Conservation (phyloP, 2,797 vertebrate genomes). For the Parauchenoglanis ngamensis region DNA sequence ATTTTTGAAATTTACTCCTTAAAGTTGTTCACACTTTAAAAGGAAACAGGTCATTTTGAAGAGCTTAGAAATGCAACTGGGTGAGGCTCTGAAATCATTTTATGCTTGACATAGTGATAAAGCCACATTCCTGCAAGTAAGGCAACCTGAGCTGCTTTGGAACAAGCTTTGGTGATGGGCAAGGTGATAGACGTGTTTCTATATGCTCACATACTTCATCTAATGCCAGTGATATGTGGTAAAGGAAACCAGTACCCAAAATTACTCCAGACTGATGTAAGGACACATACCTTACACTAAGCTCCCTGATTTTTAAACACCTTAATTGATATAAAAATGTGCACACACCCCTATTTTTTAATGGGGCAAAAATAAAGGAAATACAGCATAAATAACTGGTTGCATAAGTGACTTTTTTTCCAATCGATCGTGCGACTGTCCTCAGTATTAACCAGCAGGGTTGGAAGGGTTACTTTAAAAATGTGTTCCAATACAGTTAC, state of each 20-base stretch:
- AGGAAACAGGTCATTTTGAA: background rate
- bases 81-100: constrained; percentile 41
- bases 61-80: background rate
- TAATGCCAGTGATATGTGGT: constrained; percentile 62
- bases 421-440: background rate
- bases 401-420: background rate
- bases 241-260: constrained; percentile 61
- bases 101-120: constrained; percentile 41
- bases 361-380: background rate
- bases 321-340: background rate
- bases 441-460: no score
- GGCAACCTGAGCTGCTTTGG: constrained; percentile 62
- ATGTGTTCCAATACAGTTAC: no score
- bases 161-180: constrained; percentile 44
- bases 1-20: background rate
- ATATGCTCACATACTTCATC: constrained; percentile 56
- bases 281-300: constrained; percentile 44
- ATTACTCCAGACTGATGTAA: constrained; percentile 57
- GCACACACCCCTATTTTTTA: background rate
- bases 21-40: background rate
- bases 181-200: constrained; percentile 54
- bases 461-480: no score
- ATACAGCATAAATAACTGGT: background rate
- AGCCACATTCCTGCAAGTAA: constrained; percentile 63
- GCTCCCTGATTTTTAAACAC: background rate